Conservation (phyloP, 2,113 vertebrate genomes). For the Ascaphus truei region DNA sequence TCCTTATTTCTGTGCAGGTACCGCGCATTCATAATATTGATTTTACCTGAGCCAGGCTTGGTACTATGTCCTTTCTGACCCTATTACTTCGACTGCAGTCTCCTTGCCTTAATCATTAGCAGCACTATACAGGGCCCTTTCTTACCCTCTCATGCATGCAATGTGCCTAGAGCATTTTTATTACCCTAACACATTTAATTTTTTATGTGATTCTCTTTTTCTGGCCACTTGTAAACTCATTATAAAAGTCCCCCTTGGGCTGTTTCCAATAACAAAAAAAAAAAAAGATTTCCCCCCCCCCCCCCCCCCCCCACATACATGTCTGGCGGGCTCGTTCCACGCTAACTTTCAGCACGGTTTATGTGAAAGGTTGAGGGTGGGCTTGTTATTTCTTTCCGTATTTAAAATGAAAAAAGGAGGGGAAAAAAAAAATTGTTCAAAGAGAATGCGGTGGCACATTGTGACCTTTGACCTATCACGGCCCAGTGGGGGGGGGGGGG, state of each 20-base stretch:
- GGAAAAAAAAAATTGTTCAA: neutral
- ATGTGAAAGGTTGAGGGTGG: neutral
- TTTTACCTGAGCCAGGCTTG: slow-evolving; percentile 1
- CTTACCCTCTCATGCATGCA: neutral
- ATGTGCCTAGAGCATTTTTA: neutral
- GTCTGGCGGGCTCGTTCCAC: neutral
- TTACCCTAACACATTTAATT: neutral
- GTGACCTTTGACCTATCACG: neutral
- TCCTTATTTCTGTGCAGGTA: neutral
- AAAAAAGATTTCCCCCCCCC: neutral
- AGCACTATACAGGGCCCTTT: neutral
- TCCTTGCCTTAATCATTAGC: neutral
- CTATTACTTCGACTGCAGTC: neutral
- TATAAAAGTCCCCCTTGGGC: slow-evolving; percentile 10
- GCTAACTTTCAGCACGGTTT: slow-evolving; percentile 19
- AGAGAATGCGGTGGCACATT: neutral
- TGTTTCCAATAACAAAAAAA: slow-evolving; percentile 38
- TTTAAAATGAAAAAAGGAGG: slow-evolving; percentile 36
- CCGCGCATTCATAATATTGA: neutral
- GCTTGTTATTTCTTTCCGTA: neutral
- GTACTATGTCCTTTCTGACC: neutral
- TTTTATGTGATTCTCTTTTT: neutral
- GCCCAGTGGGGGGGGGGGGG: no score
- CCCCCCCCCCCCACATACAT: neutral
- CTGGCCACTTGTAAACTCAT: slow-evolving; percentile 19